These are phyloP conservation scores for Palythoa grandis DNA, from an alignment of 92 coral and sea anemone genomes.

Conservation along the genomic window DNA sequence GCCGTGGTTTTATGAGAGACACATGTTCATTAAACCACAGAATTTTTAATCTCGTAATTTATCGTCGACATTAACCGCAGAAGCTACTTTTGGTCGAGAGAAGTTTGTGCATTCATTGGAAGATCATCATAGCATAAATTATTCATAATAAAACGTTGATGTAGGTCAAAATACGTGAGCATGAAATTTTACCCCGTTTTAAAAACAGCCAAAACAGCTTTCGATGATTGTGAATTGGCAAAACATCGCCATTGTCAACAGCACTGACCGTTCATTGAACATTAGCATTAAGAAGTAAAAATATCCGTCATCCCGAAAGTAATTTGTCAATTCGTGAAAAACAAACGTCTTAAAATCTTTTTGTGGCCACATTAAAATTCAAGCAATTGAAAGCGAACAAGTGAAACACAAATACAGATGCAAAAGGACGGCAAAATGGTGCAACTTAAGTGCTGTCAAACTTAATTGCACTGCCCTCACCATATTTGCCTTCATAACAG, in stretches of 20 bases:
- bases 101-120: constrained; percentile 21
- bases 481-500: constrained; percentile 76
- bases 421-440: constrained; percentile 55
- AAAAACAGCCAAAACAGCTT: constrained; percentile 26
- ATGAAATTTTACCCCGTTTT: constrained; percentile 34
- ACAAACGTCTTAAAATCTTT: constrained; percentile 78
- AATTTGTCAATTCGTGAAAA: constrained; percentile 55
- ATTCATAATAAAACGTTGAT: constrained; percentile 35
- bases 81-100: constrained; percentile 21
- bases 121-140: constrained; percentile 39
- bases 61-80: constrained; percentile 33
- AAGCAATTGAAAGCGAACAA: constrained; percentile 62
- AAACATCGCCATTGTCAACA: constrained; percentile 39
- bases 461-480: constrained; percentile 61
- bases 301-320: constrained; percentile 39
- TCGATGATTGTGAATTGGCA: constrained; percentile 20
- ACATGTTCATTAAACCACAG: constrained; percentile 24
- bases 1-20: constrained; percentile 26
- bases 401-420: constrained; percentile 67
- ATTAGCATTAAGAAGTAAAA: constrained; percentile 56
- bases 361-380: constrained; percentile 74
- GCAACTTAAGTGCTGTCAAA: constrained; percentile 64
- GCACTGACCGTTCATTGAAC: constrained; percentile 60
- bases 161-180: constrained; percentile 44
- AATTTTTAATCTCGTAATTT: constrained; percentile 40